phyloP scores from a whole-genome alignment of 2,797 vertebrate genomes.

The Chelidonichthys spinosus region DNA sequence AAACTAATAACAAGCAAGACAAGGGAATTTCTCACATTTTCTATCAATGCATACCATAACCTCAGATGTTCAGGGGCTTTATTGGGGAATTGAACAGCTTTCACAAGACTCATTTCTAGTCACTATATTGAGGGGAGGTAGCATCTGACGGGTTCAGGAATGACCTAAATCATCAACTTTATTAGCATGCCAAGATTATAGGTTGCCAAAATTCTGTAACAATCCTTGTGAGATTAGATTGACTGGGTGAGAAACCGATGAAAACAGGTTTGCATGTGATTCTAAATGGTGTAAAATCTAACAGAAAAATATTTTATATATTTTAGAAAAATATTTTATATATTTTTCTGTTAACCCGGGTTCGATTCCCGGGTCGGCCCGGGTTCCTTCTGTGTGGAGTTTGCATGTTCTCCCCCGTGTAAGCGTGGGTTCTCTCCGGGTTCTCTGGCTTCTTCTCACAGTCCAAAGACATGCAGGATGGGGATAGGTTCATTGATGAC shows the following conservation, averaged over 20 bases:
- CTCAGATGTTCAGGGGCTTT: slow-evolving; percentile 12
- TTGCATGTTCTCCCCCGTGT: too few relatives aligned
- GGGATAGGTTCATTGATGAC: too few relatives aligned
- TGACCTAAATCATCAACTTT: slow-evolving; percentile 10
- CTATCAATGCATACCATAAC: slow-evolving; percentile 7
- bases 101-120: slow-evolving; percentile 18
- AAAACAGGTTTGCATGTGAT: background rate
- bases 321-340: too few relatives aligned
- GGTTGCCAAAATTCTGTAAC: slow-evolving; percentile 8
- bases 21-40: slow-evolving; percentile 39
- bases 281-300: slow-evolving; percentile 1
- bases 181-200: slow-evolving; percentile 13
- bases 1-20: slow-evolving; percentile 29
- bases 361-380: too few relatives aligned
- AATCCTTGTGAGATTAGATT: slow-evolving; percentile 3
- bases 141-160: background rate
- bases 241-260: background rate
- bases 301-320: slow-evolving; percentile 7
- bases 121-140: background rate
- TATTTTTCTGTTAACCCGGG: too few relatives aligned
- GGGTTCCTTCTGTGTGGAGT: too few relatives aligned
- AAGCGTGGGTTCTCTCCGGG: too few relatives aligned
- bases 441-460: too few relatives aligned
- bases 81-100: slow-evolving; percentile 15
- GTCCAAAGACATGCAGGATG: too few relatives aligned